Evolutionary conservation across 1,140 invertebrate genomes (phyloP).

Genomic region (Drosophila truncata): DNA sequence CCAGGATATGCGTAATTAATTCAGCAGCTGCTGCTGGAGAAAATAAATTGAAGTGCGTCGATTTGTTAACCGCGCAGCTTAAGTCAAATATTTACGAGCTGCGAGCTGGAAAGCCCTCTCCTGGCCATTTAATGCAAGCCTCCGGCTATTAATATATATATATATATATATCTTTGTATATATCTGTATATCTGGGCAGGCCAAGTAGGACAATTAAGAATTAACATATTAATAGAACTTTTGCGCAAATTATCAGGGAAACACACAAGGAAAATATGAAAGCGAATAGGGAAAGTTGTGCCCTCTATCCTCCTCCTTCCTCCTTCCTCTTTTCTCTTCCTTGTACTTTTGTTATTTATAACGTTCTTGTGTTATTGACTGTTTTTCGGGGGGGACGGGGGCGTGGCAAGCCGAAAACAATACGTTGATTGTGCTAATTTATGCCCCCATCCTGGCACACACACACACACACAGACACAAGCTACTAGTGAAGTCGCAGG

Average conservation of each 20-base stretch:
- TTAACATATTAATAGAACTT: constrained; percentile 84
- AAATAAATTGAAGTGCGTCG: constrained; percentile 79
- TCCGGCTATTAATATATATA: constrained; percentile 66
- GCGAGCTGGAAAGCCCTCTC: constrained; percentile 19
- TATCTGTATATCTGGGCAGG: background rate
- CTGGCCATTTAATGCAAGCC: constrained; percentile 55
- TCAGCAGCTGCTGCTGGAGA: constrained; percentile 24
- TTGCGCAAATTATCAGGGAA: constrained; percentile 81
- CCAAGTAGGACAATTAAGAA: constrained; percentile 79
- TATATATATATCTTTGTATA: background rate
- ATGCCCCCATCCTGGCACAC: constrained; percentile 52
- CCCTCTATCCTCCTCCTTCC: too few relatives aligned
- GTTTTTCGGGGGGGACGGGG: constrained; percentile 27
- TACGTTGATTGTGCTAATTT: constrained; percentile 84
- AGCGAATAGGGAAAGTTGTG: background rate
- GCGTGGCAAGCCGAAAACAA: constrained; percentile 73
- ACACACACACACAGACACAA: background rate
- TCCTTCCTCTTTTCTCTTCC: too few relatives aligned
- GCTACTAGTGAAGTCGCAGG: constrained; percentile 34
- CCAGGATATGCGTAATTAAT: constrained; percentile 65
- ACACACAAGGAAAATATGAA: constrained; percentile 65
- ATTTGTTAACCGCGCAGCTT: constrained; percentile 76
- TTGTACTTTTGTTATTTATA: constrained; percentile 81
- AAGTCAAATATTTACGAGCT: constrained; percentile 76
- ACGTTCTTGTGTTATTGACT: constrained; percentile 82